Base-by-base conservation (phyloP, 2,888 invertebrate genomes). In the Colostygia pectinataria region DNA sequence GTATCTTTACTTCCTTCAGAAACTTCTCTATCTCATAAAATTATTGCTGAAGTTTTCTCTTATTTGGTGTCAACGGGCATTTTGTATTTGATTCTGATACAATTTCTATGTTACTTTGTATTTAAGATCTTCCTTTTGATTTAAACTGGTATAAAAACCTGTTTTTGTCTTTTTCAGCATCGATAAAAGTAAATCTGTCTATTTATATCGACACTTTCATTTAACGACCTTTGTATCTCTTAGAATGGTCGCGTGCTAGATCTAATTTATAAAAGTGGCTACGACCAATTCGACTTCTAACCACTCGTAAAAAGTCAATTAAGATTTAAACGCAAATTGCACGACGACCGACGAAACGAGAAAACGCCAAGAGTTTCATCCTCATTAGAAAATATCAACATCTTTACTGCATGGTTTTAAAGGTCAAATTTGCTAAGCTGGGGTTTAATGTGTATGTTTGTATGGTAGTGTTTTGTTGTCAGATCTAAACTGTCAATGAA, bases 301-400 rank as follows among this genome's bases (percentile, higher is more conserved):
- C 82, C 70, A 71, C 77, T 80, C 75, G 79, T 83, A 84, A 82
- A 81, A 82, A 80, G 74, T 83, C 79, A 85, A 87, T 88, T 89
- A 87, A 87, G 80, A 80, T 82, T 79, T 80, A 79, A 73, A 80
- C 70, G 71, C 76, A 74, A 73, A 72, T 71, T 71, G 73, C 71
- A 70, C 75, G 71, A 74, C 78, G 77, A 68, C 75, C 37, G 33
- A 49, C 31, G 41, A 41, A 20, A 39, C 47, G 43, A 47, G 46
- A 33, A 33, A 33, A 20, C 10, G 7, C 33, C 20, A 33, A 33
- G 33, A 44, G 34, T 43, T 53, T 48, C 25, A 28, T 46, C 12
- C 41, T 28, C 10, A 24, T 38, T 24, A 15, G 25, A 24, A 27
- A 27, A 29, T 4, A 39, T 15, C 34, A 7, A 5, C 12, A 33